Base-by-base conservation (phyloP, 2,888 invertebrate genomes). In the Dione vanillae region DNA sequence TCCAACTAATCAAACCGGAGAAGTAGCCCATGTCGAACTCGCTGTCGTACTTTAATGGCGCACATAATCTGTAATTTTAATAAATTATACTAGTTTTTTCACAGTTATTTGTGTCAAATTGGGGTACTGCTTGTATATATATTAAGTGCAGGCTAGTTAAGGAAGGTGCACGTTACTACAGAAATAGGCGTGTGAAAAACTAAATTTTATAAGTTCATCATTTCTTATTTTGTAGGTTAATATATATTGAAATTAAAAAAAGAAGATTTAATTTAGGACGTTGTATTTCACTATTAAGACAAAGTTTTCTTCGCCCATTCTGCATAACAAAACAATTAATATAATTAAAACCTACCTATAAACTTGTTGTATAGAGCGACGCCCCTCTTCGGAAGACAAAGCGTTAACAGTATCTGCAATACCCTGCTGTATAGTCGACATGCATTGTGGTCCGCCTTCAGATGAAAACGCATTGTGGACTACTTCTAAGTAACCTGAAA, bases 401-500 rank as follows among this genome's bases (percentile, higher is more conserved):
- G 91, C 87, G 0, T 78, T 78, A 0, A 89, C 73, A 0, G 91
- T 91, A 11, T 89, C 90, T 1, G 72, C 72, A 58, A 93, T 84
- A 1, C 92, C 93, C 74, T 87, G 84, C 61, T 84, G 79, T 64
- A 92, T 88, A 0, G 77, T 81, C 0, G 79, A 76, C 45, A 90
- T 84, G 74, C 92, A 92, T 72, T 85, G 80, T 37, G 87, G 85
- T 7, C 91, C 91, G 1, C 92, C 92, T 76, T 92, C 93, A 6
- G 87, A 80, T 0, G 78, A 71, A 66, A 94, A 89, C 0, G 94
- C 92, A 49, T 88, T 83, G 67, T 94, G 86, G 0, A 94, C 94
- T 0, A 93, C 90, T 72, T 94, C 93, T 75, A 94, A 86, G 74
- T 94, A 94, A 49, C 91, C 94, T 94, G 79, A 1, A 80, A 49